Percentiles rank a stretch among this genome's conserved stretches.
phyloP scores from a whole-genome alignment of 2,113 vertebrate species.

The Trogon surrucura region DNA sequence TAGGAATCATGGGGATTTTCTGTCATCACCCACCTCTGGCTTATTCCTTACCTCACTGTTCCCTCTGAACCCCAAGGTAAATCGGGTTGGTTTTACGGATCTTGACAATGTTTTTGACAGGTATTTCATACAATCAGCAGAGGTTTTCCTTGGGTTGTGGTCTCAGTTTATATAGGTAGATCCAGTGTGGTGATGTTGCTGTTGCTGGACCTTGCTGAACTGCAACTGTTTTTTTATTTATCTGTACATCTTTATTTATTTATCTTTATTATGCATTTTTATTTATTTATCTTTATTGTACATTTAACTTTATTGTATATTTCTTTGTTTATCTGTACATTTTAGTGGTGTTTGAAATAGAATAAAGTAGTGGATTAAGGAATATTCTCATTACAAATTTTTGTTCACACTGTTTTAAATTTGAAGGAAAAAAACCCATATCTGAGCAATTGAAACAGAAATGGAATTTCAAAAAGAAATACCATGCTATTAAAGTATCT shows the following conservation, averaged over 20 bases:
- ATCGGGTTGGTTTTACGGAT: background rate
- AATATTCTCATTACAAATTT: background rate
- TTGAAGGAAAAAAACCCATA: background rate
- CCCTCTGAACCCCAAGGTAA: background rate
- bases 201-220: background rate
- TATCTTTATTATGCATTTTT: too few relatives aligned
- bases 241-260: background rate
- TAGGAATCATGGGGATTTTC: background rate
- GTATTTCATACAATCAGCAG: background rate
- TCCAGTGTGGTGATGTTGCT: background rate
- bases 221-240: background rate
- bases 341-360: background rate
- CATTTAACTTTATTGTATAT: too few relatives aligned
- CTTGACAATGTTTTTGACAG: background rate
- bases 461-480: background rate
- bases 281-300: too few relatives aligned
- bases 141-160: background rate
- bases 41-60: background rate
- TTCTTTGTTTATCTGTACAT: background rate
- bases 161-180: background rate
- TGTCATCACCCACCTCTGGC: background rate
- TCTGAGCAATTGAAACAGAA: background rate
- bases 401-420: background rate
- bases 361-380: background rate
- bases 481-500: background rate